Evolutionary conservation across 1,140 invertebrate genomes (phyloP), one percentile per base, ranked within the genome.

Genomic region (Drosophila teissieri): DNA sequence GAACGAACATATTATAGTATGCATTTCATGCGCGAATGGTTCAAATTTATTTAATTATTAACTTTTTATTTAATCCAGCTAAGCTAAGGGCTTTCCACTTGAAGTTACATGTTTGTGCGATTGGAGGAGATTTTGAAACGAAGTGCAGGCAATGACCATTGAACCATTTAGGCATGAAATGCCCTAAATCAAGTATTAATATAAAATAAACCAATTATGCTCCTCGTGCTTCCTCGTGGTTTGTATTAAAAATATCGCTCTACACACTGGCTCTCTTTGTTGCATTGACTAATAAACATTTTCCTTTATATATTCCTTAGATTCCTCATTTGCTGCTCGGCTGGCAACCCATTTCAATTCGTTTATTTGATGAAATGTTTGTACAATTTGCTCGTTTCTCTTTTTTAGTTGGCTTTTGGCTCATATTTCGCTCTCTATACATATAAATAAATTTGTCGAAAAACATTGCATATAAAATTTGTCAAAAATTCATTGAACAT

Each of bases 151-250:
- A 22, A 27, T 46, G 42, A 55, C 34, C 63, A 76, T 84, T 80
- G 81, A 84, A 84, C 80, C 80, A 85, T 80, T 84, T 80, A 78
- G 73, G 73, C 81, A 84, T 80, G 80, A 85, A 84, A 80, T 84
- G 67, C 45, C 51, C 22, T 68, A 78, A 80, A 63, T 27, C 64
- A 76, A 69, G 55, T 36, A 46, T 67, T 56, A 68, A 61, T 62
- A 27, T 49, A 61, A 63, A 55, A 44, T 61, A 63, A 53, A 42
- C 45, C 17, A 34, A 56, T 44, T 44, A 39, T 53, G 48, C 42
- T 57, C n/a, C 37, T 45, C 22, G 10, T 40, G 55, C 45, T 60
- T 58, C 10, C 37, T 45, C 15, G 10, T 40, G 55, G 40, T 60
- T 58, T 7, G 19, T 77, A 40, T 64, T 65, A 86, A 70, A 86